Evolutionary conservation across 2,888 invertebrate species (phyloP), one percentile per base, ranked within the genome.

Genomic region (Frankliniella intonsa): DNA sequence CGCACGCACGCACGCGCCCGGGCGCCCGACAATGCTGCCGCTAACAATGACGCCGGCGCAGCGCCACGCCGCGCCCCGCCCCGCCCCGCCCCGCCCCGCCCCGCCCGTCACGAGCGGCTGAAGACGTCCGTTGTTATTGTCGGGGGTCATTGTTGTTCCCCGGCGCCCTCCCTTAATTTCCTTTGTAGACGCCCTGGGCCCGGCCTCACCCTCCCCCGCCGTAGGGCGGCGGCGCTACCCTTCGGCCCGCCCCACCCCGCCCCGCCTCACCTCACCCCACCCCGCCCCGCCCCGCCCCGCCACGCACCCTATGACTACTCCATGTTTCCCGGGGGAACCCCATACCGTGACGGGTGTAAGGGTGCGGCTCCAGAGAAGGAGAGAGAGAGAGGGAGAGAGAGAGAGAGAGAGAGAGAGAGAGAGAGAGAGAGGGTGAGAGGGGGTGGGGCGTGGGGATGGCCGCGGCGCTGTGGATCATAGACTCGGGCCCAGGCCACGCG

Each of bases 131-230:
- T 25, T 76, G 69, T 25, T 25, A 76, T 76, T 76, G 69, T 76
- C 69, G 69, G 38, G 38, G 69, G 69, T 76, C 69, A 76, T 76
- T 76, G 69, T 76, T 76, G 69, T 76, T 76, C 69, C 69, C 22
- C 25, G 69, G 69, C 69, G 69, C 69, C 69, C 69, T 76, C n/a
- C 69, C 69, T 76, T 76, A 76, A 76, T 76, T 76, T 76, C 69
- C 69, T 76, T 76, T 76, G 69, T 76, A 76, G 69, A 76, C 69
- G 69, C 25, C 69, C 22, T 76, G 69, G 22, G 38, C 38, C 38
- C 38, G 38, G 38, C 38, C 38, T 38, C 38, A 38, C 38, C 38
- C 38, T 38, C 5, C 38, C 5, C 38, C 38, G 38, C 38, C 5
- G 5, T 38, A 38, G 3, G 5, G 3, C 38, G 5, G 3, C 38